Conservation (phyloP, 2,797 vertebrate species). For the Decapterus maruadsi region DNA sequence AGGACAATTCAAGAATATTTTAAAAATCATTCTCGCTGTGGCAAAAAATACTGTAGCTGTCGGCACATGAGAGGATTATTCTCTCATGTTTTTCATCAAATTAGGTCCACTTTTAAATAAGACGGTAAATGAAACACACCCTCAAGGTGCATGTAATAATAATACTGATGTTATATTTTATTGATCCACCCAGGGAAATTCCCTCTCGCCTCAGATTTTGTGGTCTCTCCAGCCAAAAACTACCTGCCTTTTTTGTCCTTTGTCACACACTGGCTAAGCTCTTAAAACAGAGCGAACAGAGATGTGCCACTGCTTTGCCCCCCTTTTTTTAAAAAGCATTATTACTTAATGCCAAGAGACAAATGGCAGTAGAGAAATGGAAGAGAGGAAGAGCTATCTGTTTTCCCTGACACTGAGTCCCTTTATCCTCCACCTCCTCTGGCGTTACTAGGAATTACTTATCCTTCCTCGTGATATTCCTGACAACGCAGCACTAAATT, state of each 20-base stretch:
- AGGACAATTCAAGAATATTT: slow-evolving; percentile 26
- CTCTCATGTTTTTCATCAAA: slow-evolving; percentile 38
- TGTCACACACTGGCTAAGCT: slow-evolving; percentile 21
- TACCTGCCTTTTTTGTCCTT: slow-evolving; percentile 25
- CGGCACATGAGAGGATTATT: slow-evolving; percentile 19
- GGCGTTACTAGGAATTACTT: slow-evolving; percentile 78
- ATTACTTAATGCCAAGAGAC: slow-evolving; percentile 74
- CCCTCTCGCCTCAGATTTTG: slow-evolving; percentile 22
- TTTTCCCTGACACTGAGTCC: slow-evolving; percentile 70
- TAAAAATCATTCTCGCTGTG: slow-evolving; percentile 12
- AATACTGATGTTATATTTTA: slow-evolving; percentile 40
- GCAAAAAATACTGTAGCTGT: slow-evolving; percentile 9
- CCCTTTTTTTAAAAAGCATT: slow-evolving; percentile 31
- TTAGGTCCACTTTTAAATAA: slow-evolving; percentile 44
- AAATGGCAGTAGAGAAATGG: slow-evolving; percentile 61
- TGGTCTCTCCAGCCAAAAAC: slow-evolving; percentile 15
- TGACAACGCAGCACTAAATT: slow-evolving; percentile 81
- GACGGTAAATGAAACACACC: slow-evolving; percentile 22
- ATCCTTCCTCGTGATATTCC: slow-evolving; percentile 78
- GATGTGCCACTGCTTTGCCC: slow-evolving; percentile 41
- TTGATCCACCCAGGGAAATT: slow-evolving; percentile 43
- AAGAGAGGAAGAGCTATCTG: slow-evolving; percentile 64
- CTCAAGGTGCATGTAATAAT: slow-evolving; percentile 16
- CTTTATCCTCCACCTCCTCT: slow-evolving; percentile 75
- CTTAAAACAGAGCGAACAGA: slow-evolving; percentile 34